Percentiles rank a stretch among this genome's conserved stretches.
Conservation (phyloP, 1,140 invertebrate genomes). For the Calliphora vicina region DNA sequence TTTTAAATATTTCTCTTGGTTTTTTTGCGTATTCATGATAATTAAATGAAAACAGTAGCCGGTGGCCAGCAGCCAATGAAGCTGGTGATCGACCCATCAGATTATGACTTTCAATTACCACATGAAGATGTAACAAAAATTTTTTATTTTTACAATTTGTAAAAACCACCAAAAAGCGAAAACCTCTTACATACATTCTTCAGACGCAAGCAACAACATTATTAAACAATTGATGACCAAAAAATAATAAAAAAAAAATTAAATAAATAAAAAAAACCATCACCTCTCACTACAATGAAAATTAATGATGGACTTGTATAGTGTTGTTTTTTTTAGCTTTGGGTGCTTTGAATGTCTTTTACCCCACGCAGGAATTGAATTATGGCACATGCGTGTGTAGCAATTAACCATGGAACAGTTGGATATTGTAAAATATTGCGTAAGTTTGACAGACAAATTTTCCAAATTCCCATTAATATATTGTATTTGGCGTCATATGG, state of each 20-base stretch:
- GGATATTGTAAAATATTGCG: background rate
- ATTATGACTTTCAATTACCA: slow-evolving; percentile 14
- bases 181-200: background rate
- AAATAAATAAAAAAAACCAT: background rate
- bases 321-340: background rate
- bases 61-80: background rate
- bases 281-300: slow-evolving; percentile 22
- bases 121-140: background rate
- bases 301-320: slow-evolving; percentile 1
- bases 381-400: background rate
- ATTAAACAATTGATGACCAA: background rate
- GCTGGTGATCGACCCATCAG: background rate
- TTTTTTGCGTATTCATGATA: background rate
- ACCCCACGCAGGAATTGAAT: slow-evolving; percentile 20
- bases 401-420: background rate
- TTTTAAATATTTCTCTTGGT: too few species aligned
- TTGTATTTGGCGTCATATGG: background rate
- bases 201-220: background rate
- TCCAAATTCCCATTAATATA: too few species aligned
- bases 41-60: background rate
- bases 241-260: background rate
- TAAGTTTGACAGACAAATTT: background rate
- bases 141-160: background rate
- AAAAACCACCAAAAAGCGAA: background rate
- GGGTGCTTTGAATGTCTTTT: background rate